Percentiles rank a stretch among this genome's conserved stretches.
Evolutionary conservation across 2,888 invertebrate genomes (phyloP).

Genomic region (Cyclophora punctaria): DNA sequence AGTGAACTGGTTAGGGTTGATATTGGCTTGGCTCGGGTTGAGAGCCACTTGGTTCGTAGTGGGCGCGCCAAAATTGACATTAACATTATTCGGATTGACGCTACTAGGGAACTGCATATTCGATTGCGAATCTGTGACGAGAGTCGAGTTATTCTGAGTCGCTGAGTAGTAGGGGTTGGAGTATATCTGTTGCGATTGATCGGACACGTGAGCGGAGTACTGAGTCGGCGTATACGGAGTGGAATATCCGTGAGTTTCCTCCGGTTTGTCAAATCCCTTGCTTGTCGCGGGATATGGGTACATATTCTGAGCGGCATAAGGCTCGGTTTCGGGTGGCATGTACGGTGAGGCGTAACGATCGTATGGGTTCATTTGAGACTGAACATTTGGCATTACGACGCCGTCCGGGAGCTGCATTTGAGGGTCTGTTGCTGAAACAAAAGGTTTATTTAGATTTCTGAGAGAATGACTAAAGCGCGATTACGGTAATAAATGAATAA

Average conservation of each 20-base stretch:
- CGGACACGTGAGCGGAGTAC: slow-evolving; percentile 37
- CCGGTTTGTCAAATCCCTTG: slow-evolving; percentile 45
- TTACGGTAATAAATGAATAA: too few relatives aligned
- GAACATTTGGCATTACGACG: slow-evolving; percentile 41
- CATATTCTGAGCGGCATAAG: slow-evolving; percentile 35
- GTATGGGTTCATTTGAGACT: slow-evolving; percentile 39
- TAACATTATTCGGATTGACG: slow-evolving; percentile 15
- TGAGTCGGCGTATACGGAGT: slow-evolving; percentile 55
- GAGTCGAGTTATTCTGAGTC: slow-evolving; percentile 39
- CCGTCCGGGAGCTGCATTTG: slow-evolving; percentile 60
- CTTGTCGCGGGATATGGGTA: slow-evolving; percentile 39
- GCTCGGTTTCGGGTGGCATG: slow-evolving; percentile 34
- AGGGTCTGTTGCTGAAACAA: slow-evolving; percentile 48
- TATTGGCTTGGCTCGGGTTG: slow-evolving; percentile 2
- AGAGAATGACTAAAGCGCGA: too few relatives aligned
- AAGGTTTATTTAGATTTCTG: too few relatives aligned
- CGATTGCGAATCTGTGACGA: slow-evolving; percentile 49
- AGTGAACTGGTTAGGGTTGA: slow-evolving; percentile 11
- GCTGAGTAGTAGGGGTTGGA: slow-evolving; percentile 54
- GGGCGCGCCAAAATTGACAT: slow-evolving; percentile 20
- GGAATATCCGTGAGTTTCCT: slow-evolving; percentile 43
- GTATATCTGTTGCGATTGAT: slow-evolving; percentile 42
- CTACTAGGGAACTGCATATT: slow-evolving; percentile 16
- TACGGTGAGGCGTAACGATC: slow-evolving; percentile 41
- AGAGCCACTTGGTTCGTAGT: slow-evolving; percentile 14